Evolutionary conservation across 2,797 vertebrate genomes (phyloP), one percentile per base, ranked within the genome.

Genomic region (Tapera naevia): DNA sequence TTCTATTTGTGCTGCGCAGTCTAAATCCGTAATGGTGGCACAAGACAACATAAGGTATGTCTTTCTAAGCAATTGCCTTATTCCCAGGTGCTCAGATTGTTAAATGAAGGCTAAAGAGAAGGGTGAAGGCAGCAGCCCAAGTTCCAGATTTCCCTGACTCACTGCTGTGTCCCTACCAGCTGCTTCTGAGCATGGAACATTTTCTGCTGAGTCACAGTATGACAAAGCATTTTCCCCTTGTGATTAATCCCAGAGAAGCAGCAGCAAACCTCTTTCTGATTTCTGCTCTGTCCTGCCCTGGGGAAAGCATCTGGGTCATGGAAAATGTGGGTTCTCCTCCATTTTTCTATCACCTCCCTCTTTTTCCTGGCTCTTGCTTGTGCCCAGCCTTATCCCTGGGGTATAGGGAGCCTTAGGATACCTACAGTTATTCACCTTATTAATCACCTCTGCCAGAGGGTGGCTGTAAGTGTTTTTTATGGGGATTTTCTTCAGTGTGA

Each of bases 191-290:
- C 21, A 80, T 75, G 41, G 67, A 74, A 61, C 0, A 0, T 54
- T 93, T 96, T 95, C 74, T 96, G 93, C 95, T 92, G 92, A 93
- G 71, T 97, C 94, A 96, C 48, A 2, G 80, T 22, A 72, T 94
- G 79, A 87, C 81, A 84, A 85, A 8, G 74, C 80, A 60, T 86
- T 93, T 88, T 57, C 41, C 32, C 6, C 22, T 76, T 3, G 6
- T 85, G 67, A 84, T 80, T 67, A 81, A 88, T 73, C 43, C 62
- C 27, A 76, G 65, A 69, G 13, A 62, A 50, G 53, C 62, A 69
- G 46, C 11, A 72, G 32, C 46, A 81, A 88, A 32, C 2, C 19
- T 46, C 2, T 21, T 56, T 74, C 69, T 53, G 10, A 75, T 74
- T 85, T 83, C 73, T 86, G 21, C 27, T 80, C 14, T 73, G 51